phyloP scores from a whole-genome alignment of 1,140 invertebrate genomes.

The Drosophila aff. region DNA sequence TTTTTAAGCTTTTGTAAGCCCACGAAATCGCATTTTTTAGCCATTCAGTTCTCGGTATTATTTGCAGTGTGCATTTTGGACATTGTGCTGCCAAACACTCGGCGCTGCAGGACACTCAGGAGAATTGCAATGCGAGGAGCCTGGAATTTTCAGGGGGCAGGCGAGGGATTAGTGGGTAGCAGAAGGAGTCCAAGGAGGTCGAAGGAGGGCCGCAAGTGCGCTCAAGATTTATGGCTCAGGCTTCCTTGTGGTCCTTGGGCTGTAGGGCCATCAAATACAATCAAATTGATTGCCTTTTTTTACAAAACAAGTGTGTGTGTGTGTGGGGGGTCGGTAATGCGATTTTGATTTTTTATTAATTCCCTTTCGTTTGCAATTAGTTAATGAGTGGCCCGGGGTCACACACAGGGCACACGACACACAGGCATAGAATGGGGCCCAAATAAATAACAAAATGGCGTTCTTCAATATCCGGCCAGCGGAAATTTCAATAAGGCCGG shows the following conservation, averaged over 20 bases:
- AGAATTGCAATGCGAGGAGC: conserved; percentile 56
- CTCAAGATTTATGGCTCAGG: conserved; percentile 78
- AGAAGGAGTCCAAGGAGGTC: conserved; percentile 12
- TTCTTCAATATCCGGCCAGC: conserved; percentile 69
- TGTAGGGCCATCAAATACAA: conserved; percentile 75
- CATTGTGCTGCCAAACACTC: conserved; percentile 68
- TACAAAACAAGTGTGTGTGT: conserved; percentile 1
- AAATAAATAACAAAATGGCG: conserved; percentile 60
- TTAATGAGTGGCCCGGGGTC: conserved; percentile 48
- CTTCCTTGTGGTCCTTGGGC: conserved; percentile 16
- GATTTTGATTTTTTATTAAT: conserved; percentile 74
- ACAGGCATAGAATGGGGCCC: background rate
- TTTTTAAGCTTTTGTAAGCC: background rate
- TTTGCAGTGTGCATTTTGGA: conserved; percentile 77
- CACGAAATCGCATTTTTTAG: conserved; percentile 28
- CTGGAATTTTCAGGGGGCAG: background rate
- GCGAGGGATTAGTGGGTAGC: conserved; percentile 8
- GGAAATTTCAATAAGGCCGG: conserved; percentile 67
- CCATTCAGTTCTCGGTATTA: conserved; percentile 43
- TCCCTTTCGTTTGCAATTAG: conserved; percentile 59
- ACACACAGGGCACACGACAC: background rate
- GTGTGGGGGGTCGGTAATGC: conserved; percentile 44
- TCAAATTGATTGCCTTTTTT: conserved; percentile 76
- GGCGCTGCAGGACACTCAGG: conserved; percentile 68
- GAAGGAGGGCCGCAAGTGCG: conserved; percentile 57